Base-by-base conservation (phyloP, 2,888 invertebrate genomes). In the Ochropleura leucogaster region DNA sequence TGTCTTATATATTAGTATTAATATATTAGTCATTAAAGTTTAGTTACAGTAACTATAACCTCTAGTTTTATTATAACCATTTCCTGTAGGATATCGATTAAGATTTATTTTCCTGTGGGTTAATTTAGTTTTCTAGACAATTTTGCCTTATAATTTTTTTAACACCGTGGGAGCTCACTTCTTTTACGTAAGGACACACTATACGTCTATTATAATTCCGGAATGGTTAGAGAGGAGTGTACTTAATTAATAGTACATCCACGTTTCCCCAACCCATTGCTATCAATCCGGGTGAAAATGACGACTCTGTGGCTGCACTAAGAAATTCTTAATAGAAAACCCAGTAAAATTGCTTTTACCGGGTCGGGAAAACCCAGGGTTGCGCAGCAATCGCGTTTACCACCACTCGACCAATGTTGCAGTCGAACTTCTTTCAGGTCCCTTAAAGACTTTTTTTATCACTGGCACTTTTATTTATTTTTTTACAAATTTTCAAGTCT, bases 11-110 rank as follows among this genome's bases (percentile, higher is more conserved):
- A 78, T 85, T 67, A 40, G 18, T 55, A n/a, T n/a, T 78, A 64
- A 63, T 84, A 69, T 77, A 78, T 85, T 67, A 40, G 18, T 55
- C 18, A 71, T 75, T 84, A 62, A 80, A n/a, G 57, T 71, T 84
- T 59, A 69, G 12, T 44, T 64, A 30, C 63, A 64, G 42, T 16
- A 42, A 40, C n/a, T 63, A 51, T 67, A 69, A 68, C 46, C 57
- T 65, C 49, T n/a, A 49, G 59, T 70, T 78, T 77, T 82, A 82
- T 57, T 78, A 77, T 60, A 51, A 67, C 68, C 47, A 68, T 82
- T 82, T 78, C 77, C 77, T 47, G 10, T 77, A 49, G 76, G 47
- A 65, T 75, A 67, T 46, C 49, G 20, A 67, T 51, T 81, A 40
- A 65, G 49, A 49, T 62, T 62, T 47, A 49, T 65, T 76, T 77